Evolutionary conservation across 37 sponge, comb jelly and placozoan genomes (phyloP).

Genomic region (Lycopodina hypogea): DNA sequence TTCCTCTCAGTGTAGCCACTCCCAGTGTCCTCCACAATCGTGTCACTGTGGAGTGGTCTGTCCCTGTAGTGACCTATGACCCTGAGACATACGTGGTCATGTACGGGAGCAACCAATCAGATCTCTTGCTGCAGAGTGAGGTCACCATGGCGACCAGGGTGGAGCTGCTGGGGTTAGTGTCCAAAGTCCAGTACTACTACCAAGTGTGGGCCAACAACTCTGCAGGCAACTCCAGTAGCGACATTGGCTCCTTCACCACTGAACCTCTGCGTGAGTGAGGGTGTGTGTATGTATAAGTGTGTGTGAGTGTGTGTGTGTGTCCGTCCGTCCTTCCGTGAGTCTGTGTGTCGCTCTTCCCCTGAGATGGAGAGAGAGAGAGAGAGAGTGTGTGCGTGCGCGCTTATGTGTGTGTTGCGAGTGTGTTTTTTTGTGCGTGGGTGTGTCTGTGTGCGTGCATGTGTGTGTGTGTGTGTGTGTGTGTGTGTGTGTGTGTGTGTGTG

Average conservation of each 20-base stretch:
- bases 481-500: too few species aligned
- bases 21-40: conserved; percentile 10
- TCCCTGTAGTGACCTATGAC: conserved; percentile 34
- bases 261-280: not conserved
- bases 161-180: conserved; percentile 25
- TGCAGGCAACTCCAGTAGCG: conserved; percentile 11
- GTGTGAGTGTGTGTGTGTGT: too few species aligned
- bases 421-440: too few species aligned
- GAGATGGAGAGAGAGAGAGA: too few species aligned
- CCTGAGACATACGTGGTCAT: conserved; percentile 47
- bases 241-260: conserved; percentile 16
- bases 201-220: conserved; percentile 25
- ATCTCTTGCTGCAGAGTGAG: not conserved
- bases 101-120: conserved; percentile 9
- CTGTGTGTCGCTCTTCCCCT: too few species aligned
- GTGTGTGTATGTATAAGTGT: too few species aligned
- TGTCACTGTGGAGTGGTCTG: conserved; percentile 43
- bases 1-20: not conserved
- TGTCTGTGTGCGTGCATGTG: too few species aligned
- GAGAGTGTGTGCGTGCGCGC: too few species aligned
- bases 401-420: too few species aligned
- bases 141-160: not conserved
- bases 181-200: conserved; percentile 31
- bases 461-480: too few species aligned
- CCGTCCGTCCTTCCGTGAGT: too few species aligned